Evolutionary conservation across 2,797 vertebrate species (phyloP).

Genomic region (Myiotriccus ornatus): DNA sequence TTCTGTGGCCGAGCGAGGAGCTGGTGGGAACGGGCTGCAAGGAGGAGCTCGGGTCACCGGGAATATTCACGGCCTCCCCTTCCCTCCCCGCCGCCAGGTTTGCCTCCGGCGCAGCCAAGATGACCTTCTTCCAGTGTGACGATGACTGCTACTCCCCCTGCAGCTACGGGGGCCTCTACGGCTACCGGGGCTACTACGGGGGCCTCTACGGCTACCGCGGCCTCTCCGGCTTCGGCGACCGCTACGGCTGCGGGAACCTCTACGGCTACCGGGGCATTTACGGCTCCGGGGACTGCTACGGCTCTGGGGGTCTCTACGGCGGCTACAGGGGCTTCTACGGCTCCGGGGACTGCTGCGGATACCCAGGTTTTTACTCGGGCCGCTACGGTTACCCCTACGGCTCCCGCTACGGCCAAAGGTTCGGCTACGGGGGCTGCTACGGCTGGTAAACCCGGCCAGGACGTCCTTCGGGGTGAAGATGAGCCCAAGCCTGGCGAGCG

Average conservation of each 20-base stretch:
- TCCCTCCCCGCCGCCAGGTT: neutral
- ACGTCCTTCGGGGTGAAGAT: neutral
- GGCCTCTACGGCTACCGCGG: neutral
- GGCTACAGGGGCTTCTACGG: neutral
- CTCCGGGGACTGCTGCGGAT: conserved; percentile 8
- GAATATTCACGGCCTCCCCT: neutral
- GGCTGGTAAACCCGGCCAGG: accelerated
- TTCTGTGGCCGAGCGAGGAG: accelerated
- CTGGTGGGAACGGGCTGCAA: accelerated
- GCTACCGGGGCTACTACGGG: neutral
- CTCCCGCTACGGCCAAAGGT: neutral
- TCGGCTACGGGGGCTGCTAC: neutral
- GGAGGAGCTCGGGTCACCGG: neutral
- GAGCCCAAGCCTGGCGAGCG: neutral
- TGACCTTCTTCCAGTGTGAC: conserved; percentile 8
- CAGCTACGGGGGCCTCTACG: neutral
- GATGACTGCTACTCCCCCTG: conserved; percentile 47
- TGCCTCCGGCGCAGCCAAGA: neutral
- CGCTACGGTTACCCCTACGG: neutral
- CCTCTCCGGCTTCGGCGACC: neutral
- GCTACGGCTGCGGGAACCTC: neutral
- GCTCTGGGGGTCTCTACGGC: neutral
- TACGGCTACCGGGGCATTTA: neutral
- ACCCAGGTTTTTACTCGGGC: neutral
- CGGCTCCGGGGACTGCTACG: neutral